Conservation (phyloP, 1,140 invertebrate genomes). For the Atta texana region DNA sequence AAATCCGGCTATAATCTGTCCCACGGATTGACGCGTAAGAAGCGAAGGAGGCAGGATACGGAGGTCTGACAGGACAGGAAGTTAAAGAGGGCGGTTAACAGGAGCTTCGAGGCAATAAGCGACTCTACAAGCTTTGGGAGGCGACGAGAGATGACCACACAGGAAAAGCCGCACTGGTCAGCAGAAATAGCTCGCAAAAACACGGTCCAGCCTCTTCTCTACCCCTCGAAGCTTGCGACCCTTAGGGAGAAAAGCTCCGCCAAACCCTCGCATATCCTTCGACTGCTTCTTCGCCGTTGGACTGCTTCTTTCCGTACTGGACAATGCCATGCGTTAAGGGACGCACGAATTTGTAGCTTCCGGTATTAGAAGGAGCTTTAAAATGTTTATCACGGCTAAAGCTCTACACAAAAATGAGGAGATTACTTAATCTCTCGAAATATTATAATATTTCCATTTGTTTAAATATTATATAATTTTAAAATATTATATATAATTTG, state of each 20-base stretch:
- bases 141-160: slow-evolving; percentile 83
- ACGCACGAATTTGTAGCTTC: slow-evolving; percentile 26
- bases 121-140: slow-evolving; percentile 85
- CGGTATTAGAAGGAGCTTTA: background rate
- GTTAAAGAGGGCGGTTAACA: slow-evolving; percentile 83
- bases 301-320: slow-evolving; percentile 69
- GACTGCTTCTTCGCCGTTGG: slow-evolving; percentile 65
- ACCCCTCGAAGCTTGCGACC: slow-evolving; percentile 62
- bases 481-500: no score
- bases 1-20: slow-evolving; percentile 41
- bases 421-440: background rate
- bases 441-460: background rate
- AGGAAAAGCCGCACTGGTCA: slow-evolving; percentile 84
- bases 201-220: slow-evolving; percentile 77
- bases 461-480: no score
- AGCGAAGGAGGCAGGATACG: slow-evolving; percentile 55
- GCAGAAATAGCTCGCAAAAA: slow-evolving; percentile 84
- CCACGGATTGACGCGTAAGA: slow-evolving; percentile 56
- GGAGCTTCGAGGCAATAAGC: slow-evolving; percentile 84
- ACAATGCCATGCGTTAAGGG: slow-evolving; percentile 69
- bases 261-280: slow-evolving; percentile 67
- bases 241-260: slow-evolving; percentile 70
- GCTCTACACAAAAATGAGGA: background rate
- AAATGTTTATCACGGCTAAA: background rate
- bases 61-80: slow-evolving; percentile 71